Evolutionary conservation across 2,113 vertebrate species (phyloP), one percentile per base, ranked within the genome.

Genomic region (Sclerurus mexicanus): DNA sequence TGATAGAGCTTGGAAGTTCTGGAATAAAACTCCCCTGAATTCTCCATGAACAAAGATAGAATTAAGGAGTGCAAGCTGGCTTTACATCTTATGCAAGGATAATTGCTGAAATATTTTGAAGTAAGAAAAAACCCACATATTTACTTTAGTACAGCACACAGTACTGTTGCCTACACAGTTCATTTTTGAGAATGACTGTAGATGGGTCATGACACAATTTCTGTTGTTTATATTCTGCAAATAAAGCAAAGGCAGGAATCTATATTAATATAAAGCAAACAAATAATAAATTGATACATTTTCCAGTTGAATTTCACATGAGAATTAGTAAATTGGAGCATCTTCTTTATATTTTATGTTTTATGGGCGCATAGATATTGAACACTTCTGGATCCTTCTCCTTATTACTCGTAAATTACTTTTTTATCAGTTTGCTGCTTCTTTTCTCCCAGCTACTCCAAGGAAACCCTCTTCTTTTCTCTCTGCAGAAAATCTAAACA

Each of bases 101-200:
- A 76, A 68, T 76, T 85, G 31, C 28, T 63, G 21, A 47, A 85
- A 39, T 55, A 64, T 60, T 71, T 14, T 17, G 35, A 87, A 64
- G 16, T 25, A 60, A 55, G 22, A 64, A 64, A 82, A 50, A 24
- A 4, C 0, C 0, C 16, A 14, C 1, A 3, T 12, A 20, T 24
- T 16, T 58, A 68, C 76, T 71, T 79, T 49, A 63, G 35, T 27
- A 63, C 10, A 73, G 17, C 58, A 47, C 18, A 40, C 12, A 47
- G 27, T 63, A 77, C 42, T 37, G 3, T 55, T 75, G n/a, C 66
- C n/a, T 56, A 44, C 68, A 40, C 8, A 31, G 50, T 47, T 80
- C 15, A 23, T 77, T 35, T 80, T 47, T 77, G 33, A 72, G 8
- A 31, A 72, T 67, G 27, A 47, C 68, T 67, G 24, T 39, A 77